Percentiles rank a stretch among this genome's conserved stretches.
Evolutionary conservation across 2,888 invertebrate species (phyloP).

Genomic region (Nezara viridula): DNA sequence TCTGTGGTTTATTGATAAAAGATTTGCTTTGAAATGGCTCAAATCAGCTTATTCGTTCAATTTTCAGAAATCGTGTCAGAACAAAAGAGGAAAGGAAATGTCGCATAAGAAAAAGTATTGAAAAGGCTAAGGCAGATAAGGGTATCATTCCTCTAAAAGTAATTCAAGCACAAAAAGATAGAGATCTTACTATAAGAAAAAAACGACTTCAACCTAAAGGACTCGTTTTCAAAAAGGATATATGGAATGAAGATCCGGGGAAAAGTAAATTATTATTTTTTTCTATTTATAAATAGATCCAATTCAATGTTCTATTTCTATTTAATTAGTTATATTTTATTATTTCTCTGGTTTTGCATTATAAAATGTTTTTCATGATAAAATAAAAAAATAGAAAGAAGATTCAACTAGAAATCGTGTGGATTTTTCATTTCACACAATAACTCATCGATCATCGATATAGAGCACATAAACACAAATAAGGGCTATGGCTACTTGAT

Average conservation of each 20-base stretch:
- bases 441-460: too few relatives aligned
- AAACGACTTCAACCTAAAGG: conserved; percentile 69
- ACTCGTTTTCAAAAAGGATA: conserved; percentile 74
- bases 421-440: too few relatives aligned
- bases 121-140: conserved; percentile 70
- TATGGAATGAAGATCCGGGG: conserved; percentile 76
- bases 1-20: too few relatives aligned
- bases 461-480: too few relatives aligned
- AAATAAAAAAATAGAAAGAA: too few relatives aligned
- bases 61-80: conserved; percentile 73
- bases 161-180: conserved; percentile 68
- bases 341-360: too few relatives aligned
- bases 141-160: conserved; percentile 73
- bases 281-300: neutral
- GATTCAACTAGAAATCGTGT: too few relatives aligned
- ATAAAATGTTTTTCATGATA: too few relatives aligned
- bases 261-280: neutral
- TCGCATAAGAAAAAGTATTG: conserved; percentile 71
- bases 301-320: too few relatives aligned
- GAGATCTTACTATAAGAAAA: conserved; percentile 66
- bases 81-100: conserved; percentile 73
- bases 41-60: neutral
- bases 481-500: too few relatives aligned
- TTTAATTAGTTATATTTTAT: too few relatives aligned
- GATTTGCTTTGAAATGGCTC: neutral